A percentile compares a stretch with the other conserved stretches of the same genome.
phyloP scores from a whole-genome alignment of 23 tunicate species.

The Ascidia mentula region DNA sequence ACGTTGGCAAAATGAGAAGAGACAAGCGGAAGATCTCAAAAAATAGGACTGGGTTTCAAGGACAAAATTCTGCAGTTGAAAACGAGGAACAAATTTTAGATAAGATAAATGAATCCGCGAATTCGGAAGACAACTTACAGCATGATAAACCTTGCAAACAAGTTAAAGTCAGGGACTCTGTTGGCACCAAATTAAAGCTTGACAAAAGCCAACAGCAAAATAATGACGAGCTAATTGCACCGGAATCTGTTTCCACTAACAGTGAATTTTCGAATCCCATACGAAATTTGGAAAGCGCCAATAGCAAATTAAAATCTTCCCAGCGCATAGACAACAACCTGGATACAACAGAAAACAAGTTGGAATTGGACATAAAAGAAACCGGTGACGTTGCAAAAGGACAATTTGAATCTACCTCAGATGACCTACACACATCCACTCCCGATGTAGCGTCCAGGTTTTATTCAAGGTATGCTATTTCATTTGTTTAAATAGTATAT shows the following conservation, averaged over 20 bases:
- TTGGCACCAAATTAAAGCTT: too few species aligned
- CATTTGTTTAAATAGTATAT: background rate
- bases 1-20: background rate
- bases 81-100: background rate
- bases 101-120: background rate
- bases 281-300: too few species aligned
- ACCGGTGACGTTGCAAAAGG: too few species aligned
- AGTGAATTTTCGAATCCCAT: too few species aligned
- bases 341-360: too few species aligned
- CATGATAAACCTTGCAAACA: background rate
- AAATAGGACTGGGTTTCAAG: background rate
- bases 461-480: slow-evolving; percentile 19
- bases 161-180: background rate
- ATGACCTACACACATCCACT: too few species aligned
- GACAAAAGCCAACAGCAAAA: background rate
- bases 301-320: too few species aligned
- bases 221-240: too few species aligned
- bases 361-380: too few species aligned
- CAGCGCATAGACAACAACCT: too few species aligned
- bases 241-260: too few species aligned
- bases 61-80: background rate
- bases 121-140: background rate
- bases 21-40: background rate
- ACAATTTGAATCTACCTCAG: too few species aligned
- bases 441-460: slow-evolving; percentile 21